These are phyloP conservation scores for Pseudomyrmex sp. DNA, from an alignment of 1,140 invertebrate genomes.

Conservation along the genomic window DNA sequence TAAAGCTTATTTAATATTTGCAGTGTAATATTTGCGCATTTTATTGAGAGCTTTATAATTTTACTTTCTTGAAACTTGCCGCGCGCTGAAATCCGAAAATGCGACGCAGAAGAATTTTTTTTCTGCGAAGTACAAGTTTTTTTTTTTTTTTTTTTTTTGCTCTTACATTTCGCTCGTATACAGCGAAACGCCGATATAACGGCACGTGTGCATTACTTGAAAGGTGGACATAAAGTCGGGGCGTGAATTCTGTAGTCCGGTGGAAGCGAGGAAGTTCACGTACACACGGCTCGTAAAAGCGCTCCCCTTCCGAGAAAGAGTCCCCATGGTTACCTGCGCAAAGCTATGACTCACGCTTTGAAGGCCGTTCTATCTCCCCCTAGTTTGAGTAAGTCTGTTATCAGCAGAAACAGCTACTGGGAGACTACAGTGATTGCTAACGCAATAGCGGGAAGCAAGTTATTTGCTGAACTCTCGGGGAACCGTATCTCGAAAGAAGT, in stretches of 20 bases:
- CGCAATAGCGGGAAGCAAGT: conserved; percentile 23
- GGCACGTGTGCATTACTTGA: conserved; percentile 36
- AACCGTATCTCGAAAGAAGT: conserved; percentile 34
- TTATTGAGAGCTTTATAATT: too few relatives aligned
- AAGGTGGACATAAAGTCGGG: conserved; percentile 32
- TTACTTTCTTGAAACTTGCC: too few relatives aligned
- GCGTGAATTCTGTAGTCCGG: conserved; percentile 49
- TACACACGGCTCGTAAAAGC: conserved; percentile 40
- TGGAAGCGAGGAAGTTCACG: conserved; percentile 32
- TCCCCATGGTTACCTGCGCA: conserved; percentile 57
- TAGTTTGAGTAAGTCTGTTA: conserved; percentile 58
- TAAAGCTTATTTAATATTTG: not conserved
- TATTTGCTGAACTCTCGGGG: conserved; percentile 47
- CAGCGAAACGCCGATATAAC: conserved; percentile 20
- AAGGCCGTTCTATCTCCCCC: conserved; percentile 54
- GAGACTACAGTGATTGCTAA: conserved; percentile 37
- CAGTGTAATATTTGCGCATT: too few relatives aligned
- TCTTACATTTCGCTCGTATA: conserved; percentile 1
- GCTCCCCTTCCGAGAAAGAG: conserved; percentile 50
- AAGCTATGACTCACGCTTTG: conserved; percentile 56
- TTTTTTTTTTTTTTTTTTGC: not conserved
- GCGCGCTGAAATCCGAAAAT: not conserved
- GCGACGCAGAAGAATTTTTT: too few relatives aligned
- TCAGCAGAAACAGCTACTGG: conserved; percentile 51
- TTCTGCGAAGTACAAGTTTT: conserved; percentile 13